A percentile compares a stretch with the other conserved stretches of the same genome.
phyloP scores from a whole-genome alignment of 2,113 vertebrate genomes.

The Psephotus haematonotus region DNA sequence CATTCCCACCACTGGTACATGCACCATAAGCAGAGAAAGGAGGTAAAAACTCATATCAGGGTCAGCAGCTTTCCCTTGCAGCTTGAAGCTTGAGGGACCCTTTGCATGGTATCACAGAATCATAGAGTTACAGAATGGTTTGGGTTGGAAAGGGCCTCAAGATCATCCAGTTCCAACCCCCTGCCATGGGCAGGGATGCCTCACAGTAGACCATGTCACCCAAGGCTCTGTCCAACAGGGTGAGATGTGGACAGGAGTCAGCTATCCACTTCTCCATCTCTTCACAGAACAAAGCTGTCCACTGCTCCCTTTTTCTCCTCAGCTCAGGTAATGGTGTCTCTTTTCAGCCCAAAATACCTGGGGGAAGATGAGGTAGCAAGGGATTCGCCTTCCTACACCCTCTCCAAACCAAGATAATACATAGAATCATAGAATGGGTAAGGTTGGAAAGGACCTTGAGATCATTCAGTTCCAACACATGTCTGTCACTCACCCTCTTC shows the following conservation, averaged over 20 bases:
- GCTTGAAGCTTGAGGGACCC: not conserved
- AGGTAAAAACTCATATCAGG: not conserved
- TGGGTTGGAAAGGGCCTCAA: not conserved
- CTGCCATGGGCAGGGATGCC: not conserved
- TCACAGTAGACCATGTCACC: not conserved
- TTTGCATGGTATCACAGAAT: not conserved
- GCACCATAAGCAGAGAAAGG: not conserved
- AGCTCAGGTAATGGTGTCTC: not conserved
- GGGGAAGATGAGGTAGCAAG: not conserved
- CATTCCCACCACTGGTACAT: not conserved
- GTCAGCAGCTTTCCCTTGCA: not conserved
- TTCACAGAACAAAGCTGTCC: not conserved
- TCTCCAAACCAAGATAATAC: not conserved
- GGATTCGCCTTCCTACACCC: not conserved
- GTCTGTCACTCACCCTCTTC: not conserved
- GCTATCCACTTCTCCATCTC: not conserved
- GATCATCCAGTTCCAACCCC: not conserved
- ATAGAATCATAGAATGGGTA: not conserved
- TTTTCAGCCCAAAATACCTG: not conserved
- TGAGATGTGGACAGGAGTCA: not conserved
- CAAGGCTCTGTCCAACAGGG: not conserved
- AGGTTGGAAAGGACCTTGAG: not conserved
- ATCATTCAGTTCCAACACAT: not conserved
- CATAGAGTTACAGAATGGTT: not conserved
- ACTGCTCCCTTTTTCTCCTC: not conserved